Percentiles rank a stretch among this genome's conserved stretches.
Evolutionary conservation across 2,888 invertebrate species (phyloP).

Genomic region (Drosophila barbarae): DNA sequence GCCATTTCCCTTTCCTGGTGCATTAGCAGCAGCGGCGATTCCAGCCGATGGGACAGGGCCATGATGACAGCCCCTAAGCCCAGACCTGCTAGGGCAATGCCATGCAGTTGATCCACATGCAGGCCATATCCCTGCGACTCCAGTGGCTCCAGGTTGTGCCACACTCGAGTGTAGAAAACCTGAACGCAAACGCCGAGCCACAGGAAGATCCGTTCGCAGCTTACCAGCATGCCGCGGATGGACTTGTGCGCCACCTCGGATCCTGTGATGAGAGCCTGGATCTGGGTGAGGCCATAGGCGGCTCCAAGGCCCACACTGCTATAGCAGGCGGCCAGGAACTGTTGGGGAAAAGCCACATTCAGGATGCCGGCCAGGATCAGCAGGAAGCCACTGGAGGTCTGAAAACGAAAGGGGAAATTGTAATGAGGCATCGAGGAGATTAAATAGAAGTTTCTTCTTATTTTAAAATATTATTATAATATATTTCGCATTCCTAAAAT

Average conservation of each 20-base stretch:
- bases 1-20: slow-evolving; percentile 69
- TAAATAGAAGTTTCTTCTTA: not conserved
- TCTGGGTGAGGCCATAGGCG: slow-evolving; percentile 75
- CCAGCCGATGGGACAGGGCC: slow-evolving; percentile 63
- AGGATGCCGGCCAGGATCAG: slow-evolving; percentile 71
- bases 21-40: slow-evolving; percentile 70
- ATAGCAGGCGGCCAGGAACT: slow-evolving; percentile 57
- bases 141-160: slow-evolving; percentile 63
- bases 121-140: slow-evolving; percentile 56
- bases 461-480: not conserved
- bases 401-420: not conserved
- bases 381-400: slow-evolving; percentile 74
- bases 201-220: slow-evolving; percentile 74
- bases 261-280: slow-evolving; percentile 74
- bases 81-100: slow-evolving; percentile 62
- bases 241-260: slow-evolving; percentile 73
- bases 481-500: too few relatives aligned
- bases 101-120: slow-evolving; percentile 77
- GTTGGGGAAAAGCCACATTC: slow-evolving; percentile 57
- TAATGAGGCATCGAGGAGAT: too few relatives aligned
- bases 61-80: slow-evolving; percentile 67
- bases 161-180: slow-evolving; percentile 68
- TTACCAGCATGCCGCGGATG: slow-evolving; percentile 73
- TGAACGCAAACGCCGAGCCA: slow-evolving; percentile 77
- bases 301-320: slow-evolving; percentile 74